phyloP scores from a whole-genome alignment of 1,140 invertebrate genomes.

The Atta cephalotes region DNA sequence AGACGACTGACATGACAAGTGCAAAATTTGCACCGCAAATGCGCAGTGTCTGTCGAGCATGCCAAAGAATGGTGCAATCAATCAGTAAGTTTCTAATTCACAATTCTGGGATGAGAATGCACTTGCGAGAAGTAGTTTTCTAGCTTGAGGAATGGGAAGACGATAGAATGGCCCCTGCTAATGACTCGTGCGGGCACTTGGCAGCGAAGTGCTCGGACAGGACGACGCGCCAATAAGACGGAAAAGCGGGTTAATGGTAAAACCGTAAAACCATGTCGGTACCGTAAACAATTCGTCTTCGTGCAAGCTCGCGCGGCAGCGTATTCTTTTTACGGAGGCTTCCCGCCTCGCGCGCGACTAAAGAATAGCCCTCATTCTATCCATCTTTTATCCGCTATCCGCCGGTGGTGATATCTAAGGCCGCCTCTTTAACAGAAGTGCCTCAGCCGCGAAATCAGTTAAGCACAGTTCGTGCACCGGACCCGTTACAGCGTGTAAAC shows the following conservation, averaged over 20 bases:
- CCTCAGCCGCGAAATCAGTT: constrained; percentile 56
- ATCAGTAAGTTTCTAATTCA: background rate
- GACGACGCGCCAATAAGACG: constrained; percentile 46
- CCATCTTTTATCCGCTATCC: constrained; percentile 48
- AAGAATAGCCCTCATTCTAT: constrained; percentile 43
- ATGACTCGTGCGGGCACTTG: constrained; percentile 39
- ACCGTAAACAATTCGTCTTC: constrained; percentile 44
- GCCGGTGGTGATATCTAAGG: constrained; percentile 9
- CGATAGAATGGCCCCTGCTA: constrained; percentile 15
- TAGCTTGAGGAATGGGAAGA: background rate
- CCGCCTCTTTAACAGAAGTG: constrained; percentile 46
- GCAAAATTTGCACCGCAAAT: background rate
- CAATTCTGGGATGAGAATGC: constrained; percentile 37
- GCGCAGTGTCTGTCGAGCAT: background rate
- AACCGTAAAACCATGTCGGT: constrained; percentile 39
- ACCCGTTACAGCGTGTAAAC: constrained; percentile 40
- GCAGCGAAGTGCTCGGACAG: background rate
- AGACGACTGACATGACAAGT: background rate
- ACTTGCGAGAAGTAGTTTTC: constrained; percentile 37
- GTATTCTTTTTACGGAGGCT: constrained; percentile 20
- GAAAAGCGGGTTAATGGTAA: constrained; percentile 56
- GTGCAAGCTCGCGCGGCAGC: background rate
- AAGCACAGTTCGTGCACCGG: constrained; percentile 37
- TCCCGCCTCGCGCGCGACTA: constrained; percentile 23
- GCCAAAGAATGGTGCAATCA: background rate